Evolutionary conservation across 2,113 vertebrate species (phyloP).

Genomic region (Ascaphus truei): DNA sequence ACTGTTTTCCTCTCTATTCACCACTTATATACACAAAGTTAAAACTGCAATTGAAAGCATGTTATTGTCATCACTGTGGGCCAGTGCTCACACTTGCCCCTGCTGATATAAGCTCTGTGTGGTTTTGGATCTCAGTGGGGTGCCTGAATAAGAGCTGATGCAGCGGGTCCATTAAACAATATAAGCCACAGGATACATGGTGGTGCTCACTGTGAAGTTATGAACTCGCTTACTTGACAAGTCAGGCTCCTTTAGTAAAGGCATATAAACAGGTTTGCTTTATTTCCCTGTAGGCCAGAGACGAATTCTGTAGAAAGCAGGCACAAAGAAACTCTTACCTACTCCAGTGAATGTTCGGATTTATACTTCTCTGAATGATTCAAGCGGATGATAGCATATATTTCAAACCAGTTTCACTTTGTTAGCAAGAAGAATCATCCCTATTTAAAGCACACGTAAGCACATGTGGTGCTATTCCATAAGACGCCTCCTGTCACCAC

Average conservation of each 20-base stretch:
- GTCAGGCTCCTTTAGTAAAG: slow-evolving; percentile 3
- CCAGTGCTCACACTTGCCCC: slow-evolving; percentile 43
- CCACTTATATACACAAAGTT: neutral
- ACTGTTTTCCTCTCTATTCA: neutral
- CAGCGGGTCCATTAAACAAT: slow-evolving; percentile 42
- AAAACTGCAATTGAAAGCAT: neutral
- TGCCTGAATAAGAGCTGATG: slow-evolving; percentile 38
- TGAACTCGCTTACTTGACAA: neutral
- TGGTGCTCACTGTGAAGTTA: neutral
- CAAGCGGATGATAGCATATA: neutral
- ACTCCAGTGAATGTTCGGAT: neutral
- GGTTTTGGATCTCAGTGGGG: slow-evolving; percentile 38
- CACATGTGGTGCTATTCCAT: no score
- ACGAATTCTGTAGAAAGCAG: neutral
- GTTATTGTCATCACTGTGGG: neutral
- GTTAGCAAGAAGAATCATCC: neutral
- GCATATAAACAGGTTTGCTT: slow-evolving; percentile 2
- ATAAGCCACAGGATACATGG: slow-evolving; percentile 36
- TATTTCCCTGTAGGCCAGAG: neutral
- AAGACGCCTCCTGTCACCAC: no score
- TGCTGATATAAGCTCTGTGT: slow-evolving; percentile 42
- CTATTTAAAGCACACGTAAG: neutral
- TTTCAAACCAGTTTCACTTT: neutral
- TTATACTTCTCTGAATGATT: neutral
- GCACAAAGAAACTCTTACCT: neutral